Conservation (phyloP, 2,113 vertebrate species). For the Microtus richardsoni region DNA sequence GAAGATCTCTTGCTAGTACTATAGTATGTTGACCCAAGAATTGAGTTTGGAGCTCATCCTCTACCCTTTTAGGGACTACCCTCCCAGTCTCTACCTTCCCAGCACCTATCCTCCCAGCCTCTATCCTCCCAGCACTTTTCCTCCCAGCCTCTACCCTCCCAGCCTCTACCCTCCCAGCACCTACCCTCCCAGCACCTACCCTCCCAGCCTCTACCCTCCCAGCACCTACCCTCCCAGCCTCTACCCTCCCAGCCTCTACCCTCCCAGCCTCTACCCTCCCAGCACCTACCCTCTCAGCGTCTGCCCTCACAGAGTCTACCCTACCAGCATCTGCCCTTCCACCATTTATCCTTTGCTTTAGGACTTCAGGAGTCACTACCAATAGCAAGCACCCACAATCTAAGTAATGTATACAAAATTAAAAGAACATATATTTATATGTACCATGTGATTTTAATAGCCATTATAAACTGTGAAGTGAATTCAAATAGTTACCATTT, state of each 20-base stretch:
- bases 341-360: neutral
- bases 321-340: neutral
- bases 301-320: neutral
- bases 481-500: neutral
- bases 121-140: rapidly evolving
- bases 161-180: too few relatives aligned
- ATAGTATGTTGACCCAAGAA: neutral
- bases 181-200: neutral
- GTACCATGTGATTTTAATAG: neutral
- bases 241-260: neutral
- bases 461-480: neutral
- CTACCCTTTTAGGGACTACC: neutral
- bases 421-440: neutral
- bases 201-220: neutral
- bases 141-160: neutral
- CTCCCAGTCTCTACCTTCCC: neutral
- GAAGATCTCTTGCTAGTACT: neutral
- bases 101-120: too few relatives aligned
- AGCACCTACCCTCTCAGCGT: neutral
- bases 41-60: neutral
- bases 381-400: neutral
- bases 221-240: neutral
- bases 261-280: rapidly evolving
- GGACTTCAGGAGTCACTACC: neutral
- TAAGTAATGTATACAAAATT: neutral